A percentile compares a stretch with the other conserved stretches of the same genome.
phyloP scores from a whole-genome alignment of 2,797 vertebrate genomes.

The Spizella passerina region DNA sequence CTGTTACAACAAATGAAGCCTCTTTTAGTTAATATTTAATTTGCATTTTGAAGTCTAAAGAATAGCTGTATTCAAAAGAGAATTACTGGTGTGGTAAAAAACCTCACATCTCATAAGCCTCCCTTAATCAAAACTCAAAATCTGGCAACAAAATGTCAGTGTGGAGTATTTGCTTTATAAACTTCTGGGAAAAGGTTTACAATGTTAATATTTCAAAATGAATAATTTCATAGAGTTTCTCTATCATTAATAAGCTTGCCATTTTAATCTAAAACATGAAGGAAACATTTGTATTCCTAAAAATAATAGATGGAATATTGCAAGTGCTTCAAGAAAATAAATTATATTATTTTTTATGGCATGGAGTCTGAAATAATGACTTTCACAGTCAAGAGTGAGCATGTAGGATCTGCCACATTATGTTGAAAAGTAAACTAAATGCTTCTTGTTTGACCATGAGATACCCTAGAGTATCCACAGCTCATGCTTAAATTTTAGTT shows the following conservation, averaged over 20 bases:
- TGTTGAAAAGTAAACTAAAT: background rate
- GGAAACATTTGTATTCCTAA: background rate
- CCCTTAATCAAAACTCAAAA: background rate
- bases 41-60: background rate
- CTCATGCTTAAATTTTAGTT: background rate
- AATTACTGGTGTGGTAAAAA: constrained; percentile 5
- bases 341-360: background rate
- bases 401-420: background rate
- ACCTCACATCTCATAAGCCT: background rate
- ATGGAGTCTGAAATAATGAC: background rate
- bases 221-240: background rate
- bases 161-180: background rate
- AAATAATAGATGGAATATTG: background rate
- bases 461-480: background rate
- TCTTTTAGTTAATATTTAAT: constrained; percentile 8
- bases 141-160: background rate
- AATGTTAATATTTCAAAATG: background rate
- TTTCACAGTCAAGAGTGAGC: background rate
- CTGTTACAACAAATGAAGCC: background rate
- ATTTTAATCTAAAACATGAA: constrained; percentile 35
- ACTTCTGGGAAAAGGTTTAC: background rate
- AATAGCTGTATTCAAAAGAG: background rate
- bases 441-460: background rate
- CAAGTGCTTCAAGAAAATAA: background rate
- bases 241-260: background rate